Base-by-base conservation (phyloP, 2,113 vertebrate genomes). In the Rafetus swinhoei region DNA sequence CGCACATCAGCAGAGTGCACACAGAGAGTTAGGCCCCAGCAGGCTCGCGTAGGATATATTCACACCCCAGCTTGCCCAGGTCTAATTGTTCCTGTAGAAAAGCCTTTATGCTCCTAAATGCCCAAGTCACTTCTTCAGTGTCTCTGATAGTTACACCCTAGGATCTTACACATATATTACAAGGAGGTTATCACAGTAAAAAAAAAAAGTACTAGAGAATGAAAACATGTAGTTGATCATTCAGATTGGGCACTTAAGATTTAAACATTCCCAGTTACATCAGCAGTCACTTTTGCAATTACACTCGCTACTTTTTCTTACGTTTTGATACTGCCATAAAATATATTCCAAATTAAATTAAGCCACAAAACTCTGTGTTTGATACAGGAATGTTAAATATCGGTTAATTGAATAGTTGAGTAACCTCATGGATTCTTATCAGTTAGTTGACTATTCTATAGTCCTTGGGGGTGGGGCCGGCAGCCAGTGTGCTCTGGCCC, bases 171-270 rank as follows among this genome's bases (percentile, higher is more conserved):
- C 65, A 39, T 45, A 39, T 76, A 24, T 69, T n/a, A 69, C 65
- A 69, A 45, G 24, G 90, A 94, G 94, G 94, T 96, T 96, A 96
- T 95, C 96, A 95, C 96, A 94, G 91, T 93, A 95, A 29, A 62
- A 29, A 27, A 65, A 59, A 60, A 29, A 29, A 62, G 90, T n/a
- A 6, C 82, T 94, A 96, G 92, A 89, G 90, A 94, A 94, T 93
- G 87, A 85, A 97, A 94, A 94, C 10, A 0, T 92, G 50, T 74
- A 95, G 96, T 85, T 97, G 96, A 93, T 93, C 96, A 86, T 62
- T 27, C 35, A 50, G 39, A 77, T 50, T 77, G 74, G 5, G 13
- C 74, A 45, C 74, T 93, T 90, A 65, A 86, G 94, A 92, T 92
- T 93, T 95, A 94, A 96, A 93, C 88, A 82, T 93, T 93, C 90